Evolutionary conservation across 2,888 invertebrate genomes (phyloP), one percentile per base, ranked within the genome.

Genomic region (Tridacna crocea): DNA sequence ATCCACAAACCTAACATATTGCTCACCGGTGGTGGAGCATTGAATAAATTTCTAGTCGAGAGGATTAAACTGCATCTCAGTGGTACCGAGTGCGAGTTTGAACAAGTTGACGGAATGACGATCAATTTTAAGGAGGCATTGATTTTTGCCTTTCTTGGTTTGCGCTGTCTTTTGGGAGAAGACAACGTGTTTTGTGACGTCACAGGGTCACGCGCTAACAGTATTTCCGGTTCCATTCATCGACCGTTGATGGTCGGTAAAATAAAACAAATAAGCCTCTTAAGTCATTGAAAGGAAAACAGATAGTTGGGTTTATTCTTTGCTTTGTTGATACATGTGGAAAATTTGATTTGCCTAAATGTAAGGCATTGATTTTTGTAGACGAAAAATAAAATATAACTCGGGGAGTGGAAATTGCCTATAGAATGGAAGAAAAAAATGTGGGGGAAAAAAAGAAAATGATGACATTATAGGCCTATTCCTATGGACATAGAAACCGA

Each of bases 11-110:
- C 83, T 0, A 86, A 85, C 26, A 86, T 93, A 26, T 86, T 93
- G 22, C 84, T 93, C 15, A 93, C 93, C 3, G 93, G 93, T 13
- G 93, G 93, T 12, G 93, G 93, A n/a, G 92, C 92, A 51, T 87
- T 90, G 75, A 93, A 93, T 84, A 84, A 87, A 60, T 90, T 87
- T 79, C 89, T 93, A 22, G 84, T 92, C 70, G 61, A 85, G 19
- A 46, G 77, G 11, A 87, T 93, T 46, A 75, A 83, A 27, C 79
- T 79, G 6, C 89, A 88, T 72, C 77, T 93, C 60, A 55, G 77
- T 17, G 82, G 77, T n/a, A 65, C 75, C n/a, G 85, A 80, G 47
- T 83, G 89, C 55, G 87, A 87, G 15, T 60, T 91, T 11, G 86
- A 89, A 61, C 81, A 88, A 12, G 85, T 87, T 0, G 93, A 92